Evolutionary conservation across 2,113 vertebrate species (phyloP).

Genomic region (Cyanoramphus novaezelandiae): DNA sequence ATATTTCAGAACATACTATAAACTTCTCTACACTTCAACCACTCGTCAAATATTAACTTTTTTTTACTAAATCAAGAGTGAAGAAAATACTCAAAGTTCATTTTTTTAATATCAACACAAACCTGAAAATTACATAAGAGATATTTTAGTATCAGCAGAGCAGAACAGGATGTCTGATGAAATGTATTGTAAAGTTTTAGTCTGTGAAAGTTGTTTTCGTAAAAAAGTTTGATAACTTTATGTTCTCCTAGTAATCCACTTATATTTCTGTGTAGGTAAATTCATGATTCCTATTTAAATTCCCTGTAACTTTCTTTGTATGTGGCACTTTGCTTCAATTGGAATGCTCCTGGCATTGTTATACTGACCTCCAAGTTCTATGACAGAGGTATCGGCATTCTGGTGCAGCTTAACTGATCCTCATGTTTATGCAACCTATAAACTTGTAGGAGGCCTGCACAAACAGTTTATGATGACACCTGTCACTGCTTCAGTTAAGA

Average conservation of each 20-base stretch:
- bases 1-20: neutral
- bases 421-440: neutral
- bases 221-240: neutral
- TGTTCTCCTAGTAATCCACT: neutral
- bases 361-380: neutral
- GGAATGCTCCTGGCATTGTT: neutral
- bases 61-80: neutral
- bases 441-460: neutral
- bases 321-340: neutral
- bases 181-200: neutral
- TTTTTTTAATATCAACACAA: neutral
- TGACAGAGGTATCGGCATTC: neutral
- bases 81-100: neutral
- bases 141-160: neutral
- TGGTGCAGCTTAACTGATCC: neutral
- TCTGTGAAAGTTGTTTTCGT: neutral
- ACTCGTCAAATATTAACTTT: neutral
- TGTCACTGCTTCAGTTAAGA: neutral
- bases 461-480: neutral
- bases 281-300: neutral
- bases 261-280: neutral
- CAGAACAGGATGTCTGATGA: neutral
- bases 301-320: neutral
- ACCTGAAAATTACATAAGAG: neutral
- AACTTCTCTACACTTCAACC: neutral